Conservation (phyloP, 2,113 vertebrate species). For the Zapus hudsonius region DNA sequence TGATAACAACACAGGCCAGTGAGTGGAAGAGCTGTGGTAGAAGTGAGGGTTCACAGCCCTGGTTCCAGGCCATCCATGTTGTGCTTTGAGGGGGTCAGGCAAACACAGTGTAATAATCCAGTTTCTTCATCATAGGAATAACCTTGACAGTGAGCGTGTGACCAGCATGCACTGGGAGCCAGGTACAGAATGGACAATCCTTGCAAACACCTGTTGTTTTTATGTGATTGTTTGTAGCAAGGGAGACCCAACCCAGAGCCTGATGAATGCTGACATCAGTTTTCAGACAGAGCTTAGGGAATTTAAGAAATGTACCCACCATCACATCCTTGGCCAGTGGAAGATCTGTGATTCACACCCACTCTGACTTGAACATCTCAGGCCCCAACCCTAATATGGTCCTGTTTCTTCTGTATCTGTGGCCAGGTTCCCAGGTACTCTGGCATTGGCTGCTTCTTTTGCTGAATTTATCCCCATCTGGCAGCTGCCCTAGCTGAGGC, state of each 20-base stretch:
- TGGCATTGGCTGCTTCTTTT: rapidly evolving
- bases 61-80: background rate
- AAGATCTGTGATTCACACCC: background rate
- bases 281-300: background rate
- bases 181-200: background rate
- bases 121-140: background rate
- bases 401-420: rapidly evolving
- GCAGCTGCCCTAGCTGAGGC: background rate
- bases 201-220: background rate
- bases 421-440: rapidly evolving
- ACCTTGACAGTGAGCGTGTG: background rate
- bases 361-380: background rate
- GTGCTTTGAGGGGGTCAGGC: background rate
- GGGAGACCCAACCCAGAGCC: background rate
- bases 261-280: background rate
- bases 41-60: background rate
- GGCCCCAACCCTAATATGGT: background rate
- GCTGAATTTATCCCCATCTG: background rate
- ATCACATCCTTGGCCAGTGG: background rate
- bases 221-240: background rate
- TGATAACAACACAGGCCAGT: background rate
- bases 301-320: background rate
- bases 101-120: background rate
- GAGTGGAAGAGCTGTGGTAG: background rate
- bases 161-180: background rate